A percentile compares a stretch with the other conserved stretches of the same genome.
Conservation (phyloP, 2,797 vertebrate genomes). For the Sebastolobus alascanus region DNA sequence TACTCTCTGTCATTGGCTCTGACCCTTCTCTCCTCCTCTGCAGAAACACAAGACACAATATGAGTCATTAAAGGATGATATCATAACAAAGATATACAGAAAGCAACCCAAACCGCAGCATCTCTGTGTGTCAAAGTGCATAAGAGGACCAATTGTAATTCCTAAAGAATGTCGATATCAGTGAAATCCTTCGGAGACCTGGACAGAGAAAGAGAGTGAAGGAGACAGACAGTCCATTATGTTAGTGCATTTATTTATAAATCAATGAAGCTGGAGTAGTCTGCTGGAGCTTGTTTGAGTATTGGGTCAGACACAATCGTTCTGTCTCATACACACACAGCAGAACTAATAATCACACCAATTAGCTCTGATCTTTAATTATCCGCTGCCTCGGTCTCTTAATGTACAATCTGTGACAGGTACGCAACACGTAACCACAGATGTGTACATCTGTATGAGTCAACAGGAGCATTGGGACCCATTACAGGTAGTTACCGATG, state of each 20-base stretch:
- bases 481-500: slow-evolving; percentile 4
- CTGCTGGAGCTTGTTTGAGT: slow-evolving; percentile 27
- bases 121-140: background rate
- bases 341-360: background rate
- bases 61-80: slow-evolving; percentile 18
- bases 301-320: slow-evolving; percentile 3
- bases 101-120: background rate
- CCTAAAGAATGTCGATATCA: slow-evolving; percentile 18
- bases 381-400: slow-evolving; percentile 6
- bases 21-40: slow-evolving; percentile 95
- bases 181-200: background rate
- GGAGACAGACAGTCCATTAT: slow-evolving; percentile 4
- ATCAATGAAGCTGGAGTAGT: slow-evolving; percentile 42
- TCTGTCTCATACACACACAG: slow-evolving; percentile 24
- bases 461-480: background rate
- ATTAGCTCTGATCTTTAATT: slow-evolving; percentile 21
- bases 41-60: slow-evolving; percentile 46
- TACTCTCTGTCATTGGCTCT: slow-evolving; percentile 93
- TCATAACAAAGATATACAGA: slow-evolving; percentile 13
- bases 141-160: background rate
- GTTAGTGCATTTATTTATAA: slow-evolving; percentile 29
- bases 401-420: slow-evolving; percentile 7
- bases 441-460: slow-evolving; percentile 2
- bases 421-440: background rate
- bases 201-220: slow-evolving; percentile 1